Evolutionary conservation across 2,888 invertebrate species (phyloP).

Genomic region (Sesamia inferens): DNA sequence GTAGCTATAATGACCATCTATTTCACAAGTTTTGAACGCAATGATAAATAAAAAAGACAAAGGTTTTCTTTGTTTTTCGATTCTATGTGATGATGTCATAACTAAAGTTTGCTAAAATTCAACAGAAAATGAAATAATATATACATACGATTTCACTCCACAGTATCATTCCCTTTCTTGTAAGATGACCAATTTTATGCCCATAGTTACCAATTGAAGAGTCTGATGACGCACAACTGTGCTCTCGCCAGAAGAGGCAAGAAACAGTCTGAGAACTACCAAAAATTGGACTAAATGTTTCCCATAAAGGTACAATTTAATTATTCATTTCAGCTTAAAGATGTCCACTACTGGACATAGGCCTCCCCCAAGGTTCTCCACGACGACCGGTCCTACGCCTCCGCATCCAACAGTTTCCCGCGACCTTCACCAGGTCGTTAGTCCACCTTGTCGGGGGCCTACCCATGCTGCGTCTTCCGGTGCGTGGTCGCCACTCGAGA

Average conservation of each 20-base stretch:
- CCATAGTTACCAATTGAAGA: too few species aligned
- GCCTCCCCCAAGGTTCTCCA: too few species aligned
- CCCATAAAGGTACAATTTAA: neutral
- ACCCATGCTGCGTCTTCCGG: too few species aligned
- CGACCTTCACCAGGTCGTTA: too few species aligned
- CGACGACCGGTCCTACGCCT: too few species aligned
- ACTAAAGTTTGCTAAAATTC: conserved; percentile 40
- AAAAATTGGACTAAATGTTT: neutral
- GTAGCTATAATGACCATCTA: conserved; percentile 20
- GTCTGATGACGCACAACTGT: too few species aligned
- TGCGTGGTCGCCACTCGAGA: too few species aligned
- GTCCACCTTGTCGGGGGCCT: too few species aligned
- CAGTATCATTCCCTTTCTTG: conserved; percentile 25
- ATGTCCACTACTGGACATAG: too few species aligned
- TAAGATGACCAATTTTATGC: neutral
- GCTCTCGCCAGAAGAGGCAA: too few species aligned
- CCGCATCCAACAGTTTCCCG: too few species aligned
- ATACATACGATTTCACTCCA: conserved; percentile 16
- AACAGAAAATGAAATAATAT: conserved; percentile 32
- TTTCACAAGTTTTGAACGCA: conserved; percentile 54
- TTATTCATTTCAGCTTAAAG: too few species aligned
- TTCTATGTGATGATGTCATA: conserved; percentile 64
- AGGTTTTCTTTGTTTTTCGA: conserved; percentile 68
- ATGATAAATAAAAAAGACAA: conserved; percentile 62
- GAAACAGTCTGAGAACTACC: neutral